Base-by-base conservation (phyloP, 2,797 vertebrate genomes). In the Taenioides sp. region DNA sequence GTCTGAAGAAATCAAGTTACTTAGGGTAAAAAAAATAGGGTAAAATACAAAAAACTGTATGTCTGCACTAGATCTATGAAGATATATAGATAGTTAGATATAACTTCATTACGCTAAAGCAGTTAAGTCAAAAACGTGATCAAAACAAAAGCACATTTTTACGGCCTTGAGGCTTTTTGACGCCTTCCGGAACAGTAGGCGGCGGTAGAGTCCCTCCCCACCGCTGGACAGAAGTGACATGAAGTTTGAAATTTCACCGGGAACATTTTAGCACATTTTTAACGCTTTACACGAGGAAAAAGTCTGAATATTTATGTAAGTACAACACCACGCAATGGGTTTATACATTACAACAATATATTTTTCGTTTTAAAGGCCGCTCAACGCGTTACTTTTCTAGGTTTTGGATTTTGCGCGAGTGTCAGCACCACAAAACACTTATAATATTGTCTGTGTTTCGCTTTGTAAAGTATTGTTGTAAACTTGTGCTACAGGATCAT, bases 401-500 rank as follows among this genome's bases (percentile, higher is more conserved):
- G 57, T 59, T 17, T 28, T 0, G 0, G 7, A 18, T 18, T 14
- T 28, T 28, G 57, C 57, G 0, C 14, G 18, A 16, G 3, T 23
- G 1, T 59, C n/a, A 17, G 14, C 22, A 4, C 11, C 23, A 28
- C 5, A 54, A 54, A 37, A 5, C 18, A 54, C 18, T 54, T 20
- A 54, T n/a, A 54, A n/a, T 54, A n/a, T 18, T 16, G 25, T 28
- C 25, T 3, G 54, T 11, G 7, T 55, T 55, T 23, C n/a, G 22
- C 23, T 6, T 6, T 63, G 3, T 22, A 14, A 43, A 14, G 10
- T 22, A n/a, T 43, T 12, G 2, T 63, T 40, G 5, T 25, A 18
- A 18, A 25, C 10, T 2, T 73, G 57, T 65, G 43, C 73, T 74
- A 69, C 49, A 87, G 88, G 22, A 84, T 61, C 12, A 92, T 91